A percentile compares a stretch with the other conserved stretches of the same genome.
phyloP scores from a whole-genome alignment of 2,113 vertebrate species.

The Semicossyphus pulcher region DNA sequence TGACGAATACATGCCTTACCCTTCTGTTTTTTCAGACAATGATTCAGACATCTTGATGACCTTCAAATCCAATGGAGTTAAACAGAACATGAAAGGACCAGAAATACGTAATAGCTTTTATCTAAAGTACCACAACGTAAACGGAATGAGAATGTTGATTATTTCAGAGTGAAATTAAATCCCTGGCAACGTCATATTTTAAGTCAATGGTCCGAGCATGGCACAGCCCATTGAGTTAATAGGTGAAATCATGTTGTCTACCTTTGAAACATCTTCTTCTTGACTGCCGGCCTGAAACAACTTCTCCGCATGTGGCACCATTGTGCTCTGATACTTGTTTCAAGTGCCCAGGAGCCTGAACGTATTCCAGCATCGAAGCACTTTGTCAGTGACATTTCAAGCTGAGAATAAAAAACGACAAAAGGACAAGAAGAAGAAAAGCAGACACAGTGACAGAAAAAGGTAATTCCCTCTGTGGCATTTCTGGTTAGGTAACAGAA shows the following conservation, averaged over 20 bases:
- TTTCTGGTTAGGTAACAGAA: constrained; percentile 23
- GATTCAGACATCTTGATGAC: not conserved
- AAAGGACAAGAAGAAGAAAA: constrained; percentile 2
- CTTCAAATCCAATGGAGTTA: not conserved
- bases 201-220: constrained; percentile 45
- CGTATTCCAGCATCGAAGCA: constrained; percentile 6
- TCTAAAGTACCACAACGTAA: not conserved
- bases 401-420: constrained; percentile 15
- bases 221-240: constrained; percentile 50
- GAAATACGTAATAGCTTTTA: constrained; percentile 10
- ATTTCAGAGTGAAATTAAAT: constrained; percentile 14
- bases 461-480: constrained; percentile 1
- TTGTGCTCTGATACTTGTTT: constrained; percentile 8
- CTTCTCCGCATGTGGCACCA: constrained; percentile 24
- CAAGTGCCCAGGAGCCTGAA: constrained; percentile 11
- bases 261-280: constrained; percentile 35
- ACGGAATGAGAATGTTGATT: not conserved
- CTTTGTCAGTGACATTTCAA: constrained; percentile 13
- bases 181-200: constrained; percentile 25
- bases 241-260: constrained; percentile 50
- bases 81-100: not conserved
- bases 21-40: not conserved
- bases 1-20: not conserved
- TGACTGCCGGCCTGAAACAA: constrained; percentile 12
- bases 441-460: not conserved